Percentiles rank a stretch among this genome's conserved stretches.
Evolutionary conservation across 2,797 vertebrate species (phyloP).

Genomic region (Antennarius maculatus): DNA sequence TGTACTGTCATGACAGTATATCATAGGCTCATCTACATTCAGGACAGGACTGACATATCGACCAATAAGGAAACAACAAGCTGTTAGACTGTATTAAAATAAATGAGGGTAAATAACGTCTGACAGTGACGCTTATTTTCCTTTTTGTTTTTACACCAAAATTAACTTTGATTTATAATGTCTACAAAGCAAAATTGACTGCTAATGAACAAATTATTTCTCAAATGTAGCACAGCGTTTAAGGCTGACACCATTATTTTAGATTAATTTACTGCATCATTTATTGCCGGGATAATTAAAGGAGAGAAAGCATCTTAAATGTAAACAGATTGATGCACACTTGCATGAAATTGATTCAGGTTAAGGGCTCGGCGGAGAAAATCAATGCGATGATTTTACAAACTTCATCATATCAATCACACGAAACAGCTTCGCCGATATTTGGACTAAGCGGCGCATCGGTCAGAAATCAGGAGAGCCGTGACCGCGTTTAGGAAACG

Average conservation of each 20-base stretch:
- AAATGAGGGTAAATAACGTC: background rate
- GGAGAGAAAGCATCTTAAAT: slow-evolving; percentile 16
- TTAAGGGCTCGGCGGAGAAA: slow-evolving; percentile 35
- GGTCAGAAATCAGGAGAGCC: background rate
- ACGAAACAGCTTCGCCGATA: background rate
- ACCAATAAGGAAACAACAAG: background rate
- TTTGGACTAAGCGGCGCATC: background rate
- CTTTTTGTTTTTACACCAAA: background rate
- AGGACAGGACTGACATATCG: slow-evolving; percentile 6
- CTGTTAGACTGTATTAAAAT: slow-evolving; percentile 10
- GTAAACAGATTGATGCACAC: slow-evolving; percentile 34
- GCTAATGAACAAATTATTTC: background rate
- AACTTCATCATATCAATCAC: slow-evolving; percentile 22
- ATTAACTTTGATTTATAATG: slow-evolving; percentile 9
- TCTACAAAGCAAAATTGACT: background rate
- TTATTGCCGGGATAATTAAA: slow-evolving; percentile 45
- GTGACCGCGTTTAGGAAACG: slow-evolving; percentile 6
- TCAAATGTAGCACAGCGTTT: slow-evolving; percentile 12
- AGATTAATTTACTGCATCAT: slow-evolving; percentile 30
- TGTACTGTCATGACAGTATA: background rate
- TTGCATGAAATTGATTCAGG: slow-evolving; percentile 39
- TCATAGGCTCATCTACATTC: background rate
- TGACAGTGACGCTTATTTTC: background rate
- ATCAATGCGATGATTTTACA: slow-evolving; percentile 41
- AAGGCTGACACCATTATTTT: slow-evolving; percentile 33